Evolutionary conservation across 2,113 vertebrate species (phyloP).

Genomic region (Nicator chloris): DNA sequence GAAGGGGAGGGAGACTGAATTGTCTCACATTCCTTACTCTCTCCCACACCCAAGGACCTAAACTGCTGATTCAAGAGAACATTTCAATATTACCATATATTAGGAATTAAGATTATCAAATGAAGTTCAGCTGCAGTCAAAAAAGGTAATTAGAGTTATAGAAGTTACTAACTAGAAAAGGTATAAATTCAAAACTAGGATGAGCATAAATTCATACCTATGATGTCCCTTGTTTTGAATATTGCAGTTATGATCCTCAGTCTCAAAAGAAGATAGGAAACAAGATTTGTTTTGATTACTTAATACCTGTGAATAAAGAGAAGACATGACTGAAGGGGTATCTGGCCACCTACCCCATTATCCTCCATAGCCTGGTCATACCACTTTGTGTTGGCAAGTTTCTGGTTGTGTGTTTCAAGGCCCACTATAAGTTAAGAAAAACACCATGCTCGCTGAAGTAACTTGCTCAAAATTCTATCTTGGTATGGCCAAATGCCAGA

Average conservation of each 20-base stretch:
- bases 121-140: background rate
- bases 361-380: background rate
- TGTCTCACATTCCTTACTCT: background rate
- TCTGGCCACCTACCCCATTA: background rate
- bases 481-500: background rate
- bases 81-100: background rate
- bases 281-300: background rate
- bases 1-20: background rate
- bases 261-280: background rate
- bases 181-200: background rate
- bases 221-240: background rate
- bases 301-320: background rate
- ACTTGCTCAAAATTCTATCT: background rate
- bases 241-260: background rate
- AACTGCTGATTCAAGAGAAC: accelerated
- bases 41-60: background rate
- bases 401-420: background rate
- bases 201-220: background rate
- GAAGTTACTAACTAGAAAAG: background rate
- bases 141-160: background rate
- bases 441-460: background rate
- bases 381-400: accelerated
- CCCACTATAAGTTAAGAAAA: background rate
- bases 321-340: background rate
- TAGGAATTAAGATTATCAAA: background rate